Conservation (phyloP, 2,797 vertebrate genomes). For the Anabacerthia variegaticeps region DNA sequence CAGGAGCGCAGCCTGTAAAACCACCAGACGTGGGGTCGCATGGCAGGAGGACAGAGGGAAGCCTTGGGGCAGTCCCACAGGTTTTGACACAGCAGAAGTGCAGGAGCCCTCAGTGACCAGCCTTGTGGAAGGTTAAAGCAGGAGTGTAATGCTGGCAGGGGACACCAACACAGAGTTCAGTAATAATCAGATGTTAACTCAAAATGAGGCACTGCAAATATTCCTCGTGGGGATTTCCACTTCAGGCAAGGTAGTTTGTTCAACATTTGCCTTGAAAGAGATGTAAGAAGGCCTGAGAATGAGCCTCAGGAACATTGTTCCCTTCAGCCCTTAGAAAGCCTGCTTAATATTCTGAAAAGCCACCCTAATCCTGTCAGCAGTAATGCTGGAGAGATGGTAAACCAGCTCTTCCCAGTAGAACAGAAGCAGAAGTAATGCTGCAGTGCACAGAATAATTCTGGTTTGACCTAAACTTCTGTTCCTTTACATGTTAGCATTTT, state of each 20-base stretch:
- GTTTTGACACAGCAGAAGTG: not conserved
- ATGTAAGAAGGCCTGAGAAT: not conserved
- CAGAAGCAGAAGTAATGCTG: not conserved
- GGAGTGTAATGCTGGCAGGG: not conserved
- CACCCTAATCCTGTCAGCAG: not conserved
- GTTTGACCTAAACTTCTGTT: not conserved
- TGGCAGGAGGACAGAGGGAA: not conserved
- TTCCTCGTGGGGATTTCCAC: not conserved
- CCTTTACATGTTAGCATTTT: not conserved
- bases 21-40: rapidly evolving
- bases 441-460: not conserved
- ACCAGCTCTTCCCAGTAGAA: not conserved
- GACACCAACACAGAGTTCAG: not conserved
- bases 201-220: not conserved
- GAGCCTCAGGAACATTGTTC: not conserved
- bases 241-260: not conserved
- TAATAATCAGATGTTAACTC: not conserved
- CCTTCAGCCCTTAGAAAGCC: not conserved
- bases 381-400: not conserved
- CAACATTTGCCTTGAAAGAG: not conserved
- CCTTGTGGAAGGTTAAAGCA: not conserved
- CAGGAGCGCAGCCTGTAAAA: rapidly evolving
- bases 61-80: not conserved
- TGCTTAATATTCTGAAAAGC: not conserved
- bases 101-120: not conserved